phyloP scores from a whole-genome alignment of 2,113 vertebrate species.

The Pterocles gutturalis region DNA sequence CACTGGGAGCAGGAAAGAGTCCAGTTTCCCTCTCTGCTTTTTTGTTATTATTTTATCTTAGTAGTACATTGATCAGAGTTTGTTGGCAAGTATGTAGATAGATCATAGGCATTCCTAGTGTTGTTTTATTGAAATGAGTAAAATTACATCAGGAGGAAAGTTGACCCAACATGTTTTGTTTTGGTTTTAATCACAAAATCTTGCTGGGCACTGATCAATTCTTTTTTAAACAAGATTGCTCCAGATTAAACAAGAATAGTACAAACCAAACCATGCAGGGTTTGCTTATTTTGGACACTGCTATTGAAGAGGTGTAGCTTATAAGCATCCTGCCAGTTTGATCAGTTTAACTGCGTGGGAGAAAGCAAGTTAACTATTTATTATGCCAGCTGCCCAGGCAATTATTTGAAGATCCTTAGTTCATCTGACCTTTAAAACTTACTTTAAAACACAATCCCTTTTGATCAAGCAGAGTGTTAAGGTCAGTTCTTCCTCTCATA shows the following conservation, averaged over 20 bases:
- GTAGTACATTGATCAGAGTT: not conserved
- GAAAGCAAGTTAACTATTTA: not conserved
- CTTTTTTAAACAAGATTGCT: conserved; percentile 25
- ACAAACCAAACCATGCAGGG: not conserved
- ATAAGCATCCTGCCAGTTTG: conserved; percentile 10
- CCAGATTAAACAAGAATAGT: conserved; percentile 50
- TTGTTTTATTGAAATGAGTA: not conserved
- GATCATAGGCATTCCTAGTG: not conserved
- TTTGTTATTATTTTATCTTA: not conserved
- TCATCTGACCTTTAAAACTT: conserved; percentile 24
- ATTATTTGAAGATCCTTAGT: not conserved
- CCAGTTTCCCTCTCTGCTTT: not conserved
- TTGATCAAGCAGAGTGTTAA: not conserved
- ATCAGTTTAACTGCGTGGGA: not conserved
- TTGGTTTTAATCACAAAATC: not conserved
- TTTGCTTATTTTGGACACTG: conserved; percentile 50
- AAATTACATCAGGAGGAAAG: not conserved
- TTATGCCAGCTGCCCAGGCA: not conserved
- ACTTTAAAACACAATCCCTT: not conserved
- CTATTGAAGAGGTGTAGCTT: not conserved
- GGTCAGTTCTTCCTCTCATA: not conserved
- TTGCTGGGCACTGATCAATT: not conserved
- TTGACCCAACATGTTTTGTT: not conserved
- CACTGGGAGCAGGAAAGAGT: not conserved
- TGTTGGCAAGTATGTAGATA: not conserved